Evolutionary conservation across 2,113 vertebrate genomes (phyloP).

Genomic region (Orcinus orca): DNA sequence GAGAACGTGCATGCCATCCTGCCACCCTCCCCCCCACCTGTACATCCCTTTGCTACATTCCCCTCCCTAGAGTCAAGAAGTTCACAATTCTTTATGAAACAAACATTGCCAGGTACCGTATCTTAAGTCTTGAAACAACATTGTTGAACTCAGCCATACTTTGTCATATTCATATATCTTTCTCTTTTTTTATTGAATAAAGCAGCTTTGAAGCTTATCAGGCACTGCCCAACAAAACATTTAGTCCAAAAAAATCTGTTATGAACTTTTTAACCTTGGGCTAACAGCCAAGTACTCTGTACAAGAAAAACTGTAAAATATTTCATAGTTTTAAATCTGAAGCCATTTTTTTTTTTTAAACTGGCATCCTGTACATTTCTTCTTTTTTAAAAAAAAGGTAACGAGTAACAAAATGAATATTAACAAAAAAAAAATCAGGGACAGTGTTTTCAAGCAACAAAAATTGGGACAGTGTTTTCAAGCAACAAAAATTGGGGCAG

Average conservation of each 20-base stretch:
- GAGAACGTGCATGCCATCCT: slow-evolving; percentile 71
- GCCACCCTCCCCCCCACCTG: background rate
- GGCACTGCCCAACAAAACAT: slow-evolving; percentile 95
- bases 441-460: slow-evolving; percentile 87
- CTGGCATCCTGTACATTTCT: slow-evolving; percentile 87
- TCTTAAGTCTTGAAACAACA: slow-evolving; percentile 84
- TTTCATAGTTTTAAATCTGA: slow-evolving; percentile 88
- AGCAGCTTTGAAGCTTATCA: slow-evolving; percentile 94
- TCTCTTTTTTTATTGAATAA: slow-evolving; percentile 86
- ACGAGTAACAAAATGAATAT: slow-evolving; percentile 77
- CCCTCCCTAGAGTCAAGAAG: slow-evolving; percentile 73
- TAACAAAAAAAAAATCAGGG: slow-evolving; percentile 81
- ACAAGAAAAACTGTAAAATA: slow-evolving; percentile 90
- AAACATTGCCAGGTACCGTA: slow-evolving; percentile 81
- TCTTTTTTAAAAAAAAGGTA: slow-evolving; percentile 64
- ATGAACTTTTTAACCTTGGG: slow-evolving; percentile 83
- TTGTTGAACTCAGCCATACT: slow-evolving; percentile 85
- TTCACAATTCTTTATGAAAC: slow-evolving; percentile 81
- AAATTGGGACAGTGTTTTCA: slow-evolving; percentile 83
- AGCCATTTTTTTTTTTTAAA: slow-evolving; percentile 79
- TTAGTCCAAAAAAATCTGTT: slow-evolving; percentile 82
- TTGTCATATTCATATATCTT: slow-evolving; percentile 79
- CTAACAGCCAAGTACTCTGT: slow-evolving; percentile 88
- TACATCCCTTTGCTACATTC: background rate
- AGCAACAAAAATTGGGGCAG: slow-evolving; percentile 83